These are phyloP conservation scores for Cephonodes hylas DNA, from an alignment of 2,888 invertebrate genomes.

Conservation along the genomic window DNA sequence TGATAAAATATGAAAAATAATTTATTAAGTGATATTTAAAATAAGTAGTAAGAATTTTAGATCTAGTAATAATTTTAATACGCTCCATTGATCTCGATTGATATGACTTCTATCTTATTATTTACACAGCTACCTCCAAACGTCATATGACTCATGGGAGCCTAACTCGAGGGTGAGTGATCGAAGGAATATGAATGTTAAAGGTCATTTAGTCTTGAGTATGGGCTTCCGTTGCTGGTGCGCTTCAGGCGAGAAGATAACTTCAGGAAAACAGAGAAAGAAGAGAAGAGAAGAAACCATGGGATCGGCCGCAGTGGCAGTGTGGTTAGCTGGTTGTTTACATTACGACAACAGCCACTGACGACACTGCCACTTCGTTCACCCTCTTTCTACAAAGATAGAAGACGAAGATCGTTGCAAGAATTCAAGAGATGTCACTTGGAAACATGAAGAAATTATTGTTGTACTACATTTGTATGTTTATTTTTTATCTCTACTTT, in stretches of 20 bases:
- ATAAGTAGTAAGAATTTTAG: no score
- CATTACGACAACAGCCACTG: conserved; percentile 91
- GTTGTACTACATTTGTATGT: neutral
- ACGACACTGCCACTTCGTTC: conserved; percentile 94
- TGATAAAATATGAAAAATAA: no score
- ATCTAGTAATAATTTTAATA: no score
- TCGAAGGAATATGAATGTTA: conserved; percentile 11
- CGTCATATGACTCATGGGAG: conserved; percentile 16
- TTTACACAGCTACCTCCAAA: neutral
- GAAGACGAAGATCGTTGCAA: neutral
- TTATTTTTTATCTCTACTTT: no score
- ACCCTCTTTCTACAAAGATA: conserved; percentile 52
- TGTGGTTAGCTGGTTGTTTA: conserved; percentile 99
- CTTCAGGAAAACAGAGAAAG: neutral
- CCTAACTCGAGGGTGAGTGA: conserved; percentile 20
- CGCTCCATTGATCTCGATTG: no score
- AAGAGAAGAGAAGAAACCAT: conserved; percentile 27
- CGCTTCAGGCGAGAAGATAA: neutral
- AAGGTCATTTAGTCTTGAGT: conserved; percentile 20
- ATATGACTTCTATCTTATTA: neutral
- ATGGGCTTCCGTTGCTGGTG: conserved; percentile 20
- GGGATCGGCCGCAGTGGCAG: conserved; percentile 92
- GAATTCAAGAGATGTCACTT: no score
- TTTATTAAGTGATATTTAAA: no score
- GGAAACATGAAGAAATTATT: no score